phyloP scores from a whole-genome alignment of 2,797 vertebrate species.

The Cirrhinus molitorella region DNA sequence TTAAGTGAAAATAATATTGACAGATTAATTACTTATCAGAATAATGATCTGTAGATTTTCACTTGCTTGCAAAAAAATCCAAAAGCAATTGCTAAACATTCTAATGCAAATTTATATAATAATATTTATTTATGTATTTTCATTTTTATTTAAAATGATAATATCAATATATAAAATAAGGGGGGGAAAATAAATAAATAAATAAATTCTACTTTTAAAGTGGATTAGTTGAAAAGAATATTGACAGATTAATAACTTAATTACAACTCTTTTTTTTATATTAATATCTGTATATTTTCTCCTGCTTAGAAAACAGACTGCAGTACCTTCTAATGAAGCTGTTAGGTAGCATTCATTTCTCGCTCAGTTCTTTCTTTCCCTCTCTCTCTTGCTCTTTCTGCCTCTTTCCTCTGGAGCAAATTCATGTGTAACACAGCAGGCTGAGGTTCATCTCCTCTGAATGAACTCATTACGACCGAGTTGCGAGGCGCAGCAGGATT shows the following conservation, averaged over 20 bases:
- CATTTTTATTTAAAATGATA: too few relatives aligned
- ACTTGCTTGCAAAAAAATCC: too few relatives aligned
- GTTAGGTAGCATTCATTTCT: constrained; percentile 31
- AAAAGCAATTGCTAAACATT: too few relatives aligned
- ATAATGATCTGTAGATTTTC: too few relatives aligned
- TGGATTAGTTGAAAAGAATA: background rate
- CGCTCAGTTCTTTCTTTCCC: background rate
- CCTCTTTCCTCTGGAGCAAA: constrained; percentile 36
- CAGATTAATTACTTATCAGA: too few relatives aligned
- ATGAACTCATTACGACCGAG: constrained; percentile 50
- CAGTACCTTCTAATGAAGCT: constrained; percentile 5
- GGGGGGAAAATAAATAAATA: too few relatives aligned
- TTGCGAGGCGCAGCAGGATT: constrained; percentile 39
- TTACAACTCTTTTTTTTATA: background rate
- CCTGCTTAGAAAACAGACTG: background rate
- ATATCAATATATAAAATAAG: background rate
- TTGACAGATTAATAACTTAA: background rate
- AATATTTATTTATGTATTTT: too few relatives aligned
- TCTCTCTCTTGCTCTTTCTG: background rate
- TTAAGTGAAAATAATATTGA: too few relatives aligned
- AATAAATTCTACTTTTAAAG: too few relatives aligned
- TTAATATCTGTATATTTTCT: background rate
- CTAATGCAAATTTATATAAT: too few relatives aligned
- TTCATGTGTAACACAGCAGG: constrained; percentile 28
- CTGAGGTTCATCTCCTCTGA: constrained; percentile 51